Evolutionary conservation across 1,140 invertebrate genomes (phyloP).

Genomic region (Heterodera schachtii): DNA sequence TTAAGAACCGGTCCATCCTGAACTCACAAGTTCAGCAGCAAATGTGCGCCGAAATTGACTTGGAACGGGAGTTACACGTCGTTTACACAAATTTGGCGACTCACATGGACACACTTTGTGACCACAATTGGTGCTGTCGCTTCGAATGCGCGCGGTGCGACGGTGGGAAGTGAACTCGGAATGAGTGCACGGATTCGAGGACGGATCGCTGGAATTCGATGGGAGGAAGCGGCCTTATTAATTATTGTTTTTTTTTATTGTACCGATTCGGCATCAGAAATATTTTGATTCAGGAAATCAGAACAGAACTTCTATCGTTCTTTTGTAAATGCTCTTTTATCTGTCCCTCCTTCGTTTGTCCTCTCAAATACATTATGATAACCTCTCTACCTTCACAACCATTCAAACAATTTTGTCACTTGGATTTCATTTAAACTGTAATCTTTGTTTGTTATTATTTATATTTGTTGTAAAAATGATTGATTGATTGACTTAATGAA

Average conservation of each 20-base stretch:
- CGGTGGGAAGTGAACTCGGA: not conserved
- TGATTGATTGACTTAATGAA: too few species aligned
- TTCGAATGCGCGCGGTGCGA: conserved; percentile 13
- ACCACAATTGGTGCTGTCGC: conserved; percentile 20
- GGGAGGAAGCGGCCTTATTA: not conserved
- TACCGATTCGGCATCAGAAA: not conserved
- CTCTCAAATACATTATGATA: not conserved
- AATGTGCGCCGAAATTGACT: conserved; percentile 41
- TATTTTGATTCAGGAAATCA: not conserved
- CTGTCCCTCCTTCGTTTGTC: not conserved
- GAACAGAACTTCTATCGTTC: not conserved
- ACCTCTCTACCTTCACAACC: not conserved
- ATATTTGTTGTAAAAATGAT: not conserved
- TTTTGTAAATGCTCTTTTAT: not conserved
- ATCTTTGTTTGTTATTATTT: not conserved
- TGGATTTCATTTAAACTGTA: not conserved
- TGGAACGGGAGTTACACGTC: conserved; percentile 52
- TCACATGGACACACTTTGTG: conserved; percentile 42
- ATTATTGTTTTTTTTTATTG: not conserved
- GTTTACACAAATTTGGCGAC: conserved; percentile 46
- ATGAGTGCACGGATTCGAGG: not conserved
- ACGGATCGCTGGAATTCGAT: not conserved
- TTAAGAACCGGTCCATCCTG: conserved; percentile 27
- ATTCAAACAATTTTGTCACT: not conserved
- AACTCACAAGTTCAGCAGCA: conserved; percentile 10